Conservation (phyloP, 2,888 invertebrate species). For the Ophraella communa region DNA sequence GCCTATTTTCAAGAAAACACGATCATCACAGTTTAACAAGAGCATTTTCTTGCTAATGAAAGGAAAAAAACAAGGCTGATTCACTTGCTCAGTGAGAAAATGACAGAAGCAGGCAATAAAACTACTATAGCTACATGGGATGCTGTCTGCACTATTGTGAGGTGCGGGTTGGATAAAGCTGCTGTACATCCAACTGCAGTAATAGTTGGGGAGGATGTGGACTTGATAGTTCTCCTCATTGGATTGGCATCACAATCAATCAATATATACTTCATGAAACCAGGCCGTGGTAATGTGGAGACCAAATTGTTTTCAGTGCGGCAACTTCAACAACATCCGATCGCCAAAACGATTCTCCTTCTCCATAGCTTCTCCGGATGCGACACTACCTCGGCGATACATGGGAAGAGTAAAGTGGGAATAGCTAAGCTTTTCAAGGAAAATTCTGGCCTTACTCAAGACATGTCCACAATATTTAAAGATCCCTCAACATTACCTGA, state of each 20-base stretch:
- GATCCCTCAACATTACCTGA: not conserved
- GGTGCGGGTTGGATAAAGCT: slow-evolving; percentile 5
- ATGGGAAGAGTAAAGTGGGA: no score
- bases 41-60: slow-evolving; percentile 11
- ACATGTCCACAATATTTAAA: no score
- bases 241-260: not conserved
- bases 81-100: slow-evolving; percentile 13
- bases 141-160: no score
- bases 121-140: not conserved
- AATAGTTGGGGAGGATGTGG: not conserved
- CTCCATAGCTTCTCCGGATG: no score
- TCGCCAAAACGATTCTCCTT: not conserved
- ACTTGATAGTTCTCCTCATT: not conserved
- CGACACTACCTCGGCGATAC: no score
- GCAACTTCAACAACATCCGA: not conserved
- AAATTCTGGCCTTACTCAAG: no score
- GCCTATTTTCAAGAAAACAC: not conserved
- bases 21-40: slow-evolving; percentile 15
- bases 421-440: no score
- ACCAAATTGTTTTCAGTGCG: not conserved
- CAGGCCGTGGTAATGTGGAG: not conserved
- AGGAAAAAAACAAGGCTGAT: slow-evolving; percentile 18
- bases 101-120: slow-evolving; percentile 8
- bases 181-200: slow-evolving; percentile 1
- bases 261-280: not conserved